Conservation (phyloP, 1,140 invertebrate species). For the Nylanderia fulva region DNA sequence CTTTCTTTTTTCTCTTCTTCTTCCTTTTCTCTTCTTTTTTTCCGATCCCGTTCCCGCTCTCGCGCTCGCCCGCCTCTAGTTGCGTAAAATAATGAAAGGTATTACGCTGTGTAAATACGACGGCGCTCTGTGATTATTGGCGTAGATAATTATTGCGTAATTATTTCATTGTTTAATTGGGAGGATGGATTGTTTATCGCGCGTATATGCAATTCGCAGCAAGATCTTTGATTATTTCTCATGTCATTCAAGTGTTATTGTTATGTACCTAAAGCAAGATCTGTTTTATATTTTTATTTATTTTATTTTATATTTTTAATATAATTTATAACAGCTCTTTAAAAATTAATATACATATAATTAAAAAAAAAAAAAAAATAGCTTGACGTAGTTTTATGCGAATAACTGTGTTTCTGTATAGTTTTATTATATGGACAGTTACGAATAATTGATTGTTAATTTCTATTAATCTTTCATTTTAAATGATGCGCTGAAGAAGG, state of each 20-base stretch:
- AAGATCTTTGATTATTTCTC: background rate
- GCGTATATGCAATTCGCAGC: background rate
- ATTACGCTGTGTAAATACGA: slow-evolving; percentile 57
- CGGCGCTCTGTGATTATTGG: slow-evolving; percentile 30
- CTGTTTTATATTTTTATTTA: background rate
- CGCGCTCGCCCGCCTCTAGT: slow-evolving; percentile 49
- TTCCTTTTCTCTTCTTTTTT: background rate
- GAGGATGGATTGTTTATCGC: slow-evolving; percentile 44
- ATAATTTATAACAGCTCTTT: too few relatives aligned
- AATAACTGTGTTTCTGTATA: too few relatives aligned
- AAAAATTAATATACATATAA: too few relatives aligned
- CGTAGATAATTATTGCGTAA: slow-evolving; percentile 45
- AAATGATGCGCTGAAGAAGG: too few relatives aligned
- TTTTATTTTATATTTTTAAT: too few relatives aligned
- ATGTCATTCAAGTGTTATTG: background rate
- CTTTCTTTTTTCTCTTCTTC: slow-evolving; percentile 3
- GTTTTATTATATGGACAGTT: too few relatives aligned
- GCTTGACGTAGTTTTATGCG: too few relatives aligned
- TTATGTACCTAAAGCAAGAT: background rate
- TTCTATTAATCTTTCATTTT: too few relatives aligned
- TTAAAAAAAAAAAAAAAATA: too few relatives aligned
- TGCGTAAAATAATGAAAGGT: slow-evolving; percentile 63
- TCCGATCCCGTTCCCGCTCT: slow-evolving; percentile 47
- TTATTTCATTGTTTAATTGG: slow-evolving; percentile 44
- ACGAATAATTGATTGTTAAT: too few relatives aligned